Evolutionary conservation across 2,113 vertebrate species (phyloP).

Genomic region (Mionectes macconnelli): DNA sequence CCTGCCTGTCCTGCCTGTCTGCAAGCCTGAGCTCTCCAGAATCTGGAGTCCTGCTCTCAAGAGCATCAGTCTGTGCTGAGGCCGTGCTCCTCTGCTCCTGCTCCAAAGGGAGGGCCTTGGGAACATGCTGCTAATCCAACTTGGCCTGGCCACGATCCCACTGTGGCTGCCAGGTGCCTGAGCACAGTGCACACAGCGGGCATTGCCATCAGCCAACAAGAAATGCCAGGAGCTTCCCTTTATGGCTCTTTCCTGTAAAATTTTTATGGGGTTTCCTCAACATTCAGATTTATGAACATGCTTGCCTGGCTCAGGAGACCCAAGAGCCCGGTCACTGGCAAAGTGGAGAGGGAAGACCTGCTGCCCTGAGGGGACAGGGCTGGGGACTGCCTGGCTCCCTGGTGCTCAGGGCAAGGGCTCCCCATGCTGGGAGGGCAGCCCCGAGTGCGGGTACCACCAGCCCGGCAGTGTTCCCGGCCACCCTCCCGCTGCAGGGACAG

Average conservation of each 20-base stretch:
- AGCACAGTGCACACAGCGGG: not conserved
- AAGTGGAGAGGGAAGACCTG: fast-evolving
- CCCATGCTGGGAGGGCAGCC: not conserved
- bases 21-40: not conserved
- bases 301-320: not conserved
- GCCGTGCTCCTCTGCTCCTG: not conserved
- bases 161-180: conserved; percentile 17
- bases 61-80: not conserved
- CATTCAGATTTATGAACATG: not conserved
- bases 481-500: not conserved
- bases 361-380: not conserved
- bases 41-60: not conserved
- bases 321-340: fast-evolving
- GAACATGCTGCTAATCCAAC: not conserved
- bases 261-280: conserved; percentile 28
- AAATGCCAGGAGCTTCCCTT: not conserved
- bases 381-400: not conserved
- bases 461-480: not conserved
- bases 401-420: not conserved
- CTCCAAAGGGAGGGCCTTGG: not conserved
- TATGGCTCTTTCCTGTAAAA: not conserved
- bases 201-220: not conserved
- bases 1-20: not conserved
- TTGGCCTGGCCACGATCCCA: not conserved
- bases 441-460: fast-evolving